Conservation (phyloP, 2,888 invertebrate species). For the Drosophila trichaetosa region DNA sequence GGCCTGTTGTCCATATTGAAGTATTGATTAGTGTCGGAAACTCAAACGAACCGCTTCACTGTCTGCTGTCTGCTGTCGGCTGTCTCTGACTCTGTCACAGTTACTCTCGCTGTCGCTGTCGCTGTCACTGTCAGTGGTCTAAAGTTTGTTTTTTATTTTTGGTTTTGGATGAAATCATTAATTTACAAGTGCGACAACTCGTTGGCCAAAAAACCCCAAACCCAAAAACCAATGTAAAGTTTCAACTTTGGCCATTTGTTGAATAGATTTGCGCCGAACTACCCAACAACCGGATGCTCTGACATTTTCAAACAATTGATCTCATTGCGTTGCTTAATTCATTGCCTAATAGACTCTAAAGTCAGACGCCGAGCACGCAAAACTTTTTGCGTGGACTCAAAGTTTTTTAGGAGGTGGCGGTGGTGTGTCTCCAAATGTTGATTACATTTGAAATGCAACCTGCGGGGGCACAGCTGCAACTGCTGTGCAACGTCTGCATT, state of each 20-base stretch:
- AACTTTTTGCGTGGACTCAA: slow-evolving; percentile 41
- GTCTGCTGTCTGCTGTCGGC: background rate
- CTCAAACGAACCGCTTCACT: slow-evolving; percentile 19
- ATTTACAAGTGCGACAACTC: slow-evolving; percentile 66
- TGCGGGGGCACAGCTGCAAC: slow-evolving; percentile 5
- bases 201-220: slow-evolving; percentile 17
- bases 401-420: slow-evolving; percentile 5
- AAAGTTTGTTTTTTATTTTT: slow-evolving; percentile 36
- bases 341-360: slow-evolving; percentile 73
- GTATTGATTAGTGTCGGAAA: slow-evolving; percentile 53
- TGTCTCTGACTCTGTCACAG: slow-evolving; percentile 1
- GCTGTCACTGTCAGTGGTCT: slow-evolving; percentile 33
- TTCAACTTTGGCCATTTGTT: slow-evolving; percentile 72
- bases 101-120: slow-evolving; percentile 24
- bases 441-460: slow-evolving; percentile 78
- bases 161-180: slow-evolving; percentile 64
- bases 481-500: slow-evolving; percentile 38
- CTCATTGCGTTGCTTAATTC: slow-evolving; percentile 78
- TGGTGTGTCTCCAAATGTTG: slow-evolving; percentile 57
- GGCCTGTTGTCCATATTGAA: slow-evolving; percentile 31
- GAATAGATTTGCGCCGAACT: slow-evolving; percentile 57
- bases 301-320: slow-evolving; percentile 77
- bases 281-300: slow-evolving; percentile 17
- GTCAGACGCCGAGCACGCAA: slow-evolving; percentile 24
- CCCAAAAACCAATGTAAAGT: slow-evolving; percentile 63